phyloP scores from a whole-genome alignment of 35 echinoderm and acorn worm genomes.

The Apostichopus parvimensis region DNA sequence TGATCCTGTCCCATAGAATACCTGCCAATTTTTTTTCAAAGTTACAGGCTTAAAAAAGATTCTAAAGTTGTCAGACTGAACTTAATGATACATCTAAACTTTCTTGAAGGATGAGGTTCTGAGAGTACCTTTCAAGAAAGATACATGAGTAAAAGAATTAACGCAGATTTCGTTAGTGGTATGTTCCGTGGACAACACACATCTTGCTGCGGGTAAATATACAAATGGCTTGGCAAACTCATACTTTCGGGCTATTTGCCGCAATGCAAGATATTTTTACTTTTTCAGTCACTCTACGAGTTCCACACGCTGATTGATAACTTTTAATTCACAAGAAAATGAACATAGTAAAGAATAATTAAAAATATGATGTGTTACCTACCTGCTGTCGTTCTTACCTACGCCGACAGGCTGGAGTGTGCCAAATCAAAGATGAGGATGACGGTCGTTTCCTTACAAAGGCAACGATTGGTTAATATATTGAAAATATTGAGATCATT shows the following conservation, averaged over 20 bases:
- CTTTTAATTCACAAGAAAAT: background rate
- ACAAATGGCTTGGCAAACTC: background rate
- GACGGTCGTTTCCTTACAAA: background rate
- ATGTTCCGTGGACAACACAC: constrained; percentile 39
- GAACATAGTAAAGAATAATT: background rate
- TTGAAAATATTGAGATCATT: background rate
- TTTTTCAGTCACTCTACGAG: background rate
- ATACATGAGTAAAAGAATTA: background rate
- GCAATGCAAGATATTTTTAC: background rate
- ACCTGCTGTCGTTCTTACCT: constrained; percentile 37
- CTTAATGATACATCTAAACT: background rate
- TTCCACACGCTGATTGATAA: background rate
- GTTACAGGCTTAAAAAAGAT: background rate
- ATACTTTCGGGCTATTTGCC: background rate
- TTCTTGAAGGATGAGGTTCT: background rate
- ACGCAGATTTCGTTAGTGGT: constrained; percentile 1
- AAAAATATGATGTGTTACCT: constrained; percentile 2
- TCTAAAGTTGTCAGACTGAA: background rate
- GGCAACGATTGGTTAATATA: background rate
- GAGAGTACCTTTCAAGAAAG: background rate
- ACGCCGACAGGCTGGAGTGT: constrained; percentile 37
- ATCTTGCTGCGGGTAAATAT: background rate
- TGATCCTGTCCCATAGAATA: constrained; percentile 1
- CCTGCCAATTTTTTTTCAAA: background rate
- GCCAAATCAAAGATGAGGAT: background rate